These are phyloP conservation scores for Camponotus fellah DNA, from an alignment of 2,888 invertebrate species.

Conservation along the genomic window DNA sequence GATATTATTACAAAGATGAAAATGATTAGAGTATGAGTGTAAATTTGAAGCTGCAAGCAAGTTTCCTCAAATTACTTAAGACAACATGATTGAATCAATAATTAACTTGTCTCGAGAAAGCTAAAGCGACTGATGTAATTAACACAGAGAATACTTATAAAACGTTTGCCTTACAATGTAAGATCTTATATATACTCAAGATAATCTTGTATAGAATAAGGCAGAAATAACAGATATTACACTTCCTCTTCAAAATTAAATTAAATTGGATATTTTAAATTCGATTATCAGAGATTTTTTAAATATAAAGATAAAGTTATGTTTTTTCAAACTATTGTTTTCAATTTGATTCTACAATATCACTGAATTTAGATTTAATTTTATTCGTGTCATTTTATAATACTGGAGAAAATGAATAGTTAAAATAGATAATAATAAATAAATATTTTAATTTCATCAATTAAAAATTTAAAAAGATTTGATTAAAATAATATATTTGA, in stretches of 20 bases:
- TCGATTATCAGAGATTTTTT: background rate
- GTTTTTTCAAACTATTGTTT: background rate
- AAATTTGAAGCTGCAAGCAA: slow-evolving; percentile 2
- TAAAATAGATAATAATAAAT: background rate
- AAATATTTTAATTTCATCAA: background rate
- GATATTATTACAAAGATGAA: slow-evolving; percentile 3
- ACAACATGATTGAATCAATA: slow-evolving; percentile 45
- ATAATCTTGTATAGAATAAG: slow-evolving; percentile 26
- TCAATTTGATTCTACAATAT: background rate
- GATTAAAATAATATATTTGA: background rate
- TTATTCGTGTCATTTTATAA: background rate
- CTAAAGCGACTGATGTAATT: slow-evolving; percentile 45
- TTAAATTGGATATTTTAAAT: background rate
- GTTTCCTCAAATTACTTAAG: slow-evolving; percentile 13
- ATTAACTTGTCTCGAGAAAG: slow-evolving; percentile 49
- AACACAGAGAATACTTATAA: slow-evolving; percentile 24
- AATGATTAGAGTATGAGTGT: background rate
- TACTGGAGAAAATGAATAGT: background rate
- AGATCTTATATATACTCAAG: background rate
- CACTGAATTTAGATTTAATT: background rate
- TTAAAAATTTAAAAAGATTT: background rate
- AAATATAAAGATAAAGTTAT: background rate
- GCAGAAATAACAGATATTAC: background rate
- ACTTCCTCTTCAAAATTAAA: background rate
- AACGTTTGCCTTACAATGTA: background rate